phyloP scores from a whole-genome alignment of 2,797 vertebrate species.

The Gephyroberyx darwinii region DNA sequence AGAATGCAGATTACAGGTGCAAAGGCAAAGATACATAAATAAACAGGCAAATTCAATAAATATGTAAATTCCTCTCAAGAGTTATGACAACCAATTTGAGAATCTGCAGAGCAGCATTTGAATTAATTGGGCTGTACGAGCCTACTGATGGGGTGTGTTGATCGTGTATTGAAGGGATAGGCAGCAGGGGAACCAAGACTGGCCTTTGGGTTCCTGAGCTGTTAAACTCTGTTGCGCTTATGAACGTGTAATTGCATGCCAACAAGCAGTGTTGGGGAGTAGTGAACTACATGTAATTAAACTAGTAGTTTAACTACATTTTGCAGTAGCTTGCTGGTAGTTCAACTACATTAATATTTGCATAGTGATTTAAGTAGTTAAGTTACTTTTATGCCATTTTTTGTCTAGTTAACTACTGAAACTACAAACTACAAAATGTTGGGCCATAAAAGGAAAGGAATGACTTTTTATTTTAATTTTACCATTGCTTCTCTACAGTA shows the following conservation, averaged over 20 bases:
- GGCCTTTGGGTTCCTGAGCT: constrained; percentile 9
- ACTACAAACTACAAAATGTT: too few species aligned
- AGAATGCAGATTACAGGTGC: constrained; percentile 28
- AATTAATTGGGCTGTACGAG: constrained; percentile 27
- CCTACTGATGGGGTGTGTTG: constrained; percentile 12
- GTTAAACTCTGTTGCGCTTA: constrained; percentile 26
- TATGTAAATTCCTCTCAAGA: constrained; percentile 52
- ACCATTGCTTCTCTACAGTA: too few species aligned
- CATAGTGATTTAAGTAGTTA: constrained; percentile 6
- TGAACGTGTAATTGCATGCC: constrained; percentile 19
- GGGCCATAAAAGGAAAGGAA: too few species aligned
- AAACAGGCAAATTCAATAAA: constrained; percentile 49
- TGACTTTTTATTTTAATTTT: too few species aligned
- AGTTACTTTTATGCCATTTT: constrained; percentile 1
- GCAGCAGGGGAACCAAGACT: constrained; percentile 11
- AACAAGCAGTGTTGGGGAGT: constrained; percentile 1
- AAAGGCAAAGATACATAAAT: constrained; percentile 5
- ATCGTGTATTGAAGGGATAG: constrained; percentile 36
- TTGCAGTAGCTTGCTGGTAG: constrained; percentile 19
- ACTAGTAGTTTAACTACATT: background rate
- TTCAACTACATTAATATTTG: constrained; percentile 18
- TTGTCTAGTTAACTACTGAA: too few species aligned
- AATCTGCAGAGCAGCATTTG: constrained; percentile 20
- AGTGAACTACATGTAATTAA: too few species aligned
- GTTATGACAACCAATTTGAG: constrained; percentile 35